These are phyloP conservation scores for Physella acuta DNA, from an alignment of 1,140 invertebrate species.

Conservation along the genomic window DNA sequence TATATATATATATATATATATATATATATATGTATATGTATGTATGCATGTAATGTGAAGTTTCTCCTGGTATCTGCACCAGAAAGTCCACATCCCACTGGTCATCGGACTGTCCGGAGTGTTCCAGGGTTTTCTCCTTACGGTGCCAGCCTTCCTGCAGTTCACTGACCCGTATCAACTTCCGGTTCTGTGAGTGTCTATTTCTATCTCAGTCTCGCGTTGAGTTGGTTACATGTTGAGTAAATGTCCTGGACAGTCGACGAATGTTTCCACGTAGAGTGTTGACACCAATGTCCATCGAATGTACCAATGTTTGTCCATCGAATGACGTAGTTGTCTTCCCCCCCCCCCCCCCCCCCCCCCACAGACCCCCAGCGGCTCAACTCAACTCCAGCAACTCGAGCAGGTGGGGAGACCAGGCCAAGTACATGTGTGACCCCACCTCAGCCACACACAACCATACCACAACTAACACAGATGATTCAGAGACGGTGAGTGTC, in stretches of 20 bases:
- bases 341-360: neutral
- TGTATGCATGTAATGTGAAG: too few relatives aligned
- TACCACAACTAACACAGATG: neutral
- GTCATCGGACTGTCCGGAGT: slow-evolving; percentile 4
- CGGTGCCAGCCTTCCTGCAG: neutral
- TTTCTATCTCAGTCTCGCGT: too few relatives aligned
- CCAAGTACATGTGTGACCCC: neutral
- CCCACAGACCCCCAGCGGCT: neutral
- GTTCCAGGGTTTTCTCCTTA: neutral
- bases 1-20: too few relatives aligned
- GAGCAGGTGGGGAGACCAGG: neutral
- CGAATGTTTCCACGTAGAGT: too few relatives aligned
- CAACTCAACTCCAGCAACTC: neutral
- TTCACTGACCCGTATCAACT: neutral
- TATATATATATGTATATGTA: too few relatives aligned
- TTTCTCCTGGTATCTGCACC: too few relatives aligned
- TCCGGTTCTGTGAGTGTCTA: slow-evolving; percentile 9
- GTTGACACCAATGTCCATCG: too few relatives aligned
- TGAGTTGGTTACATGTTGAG: too few relatives aligned
- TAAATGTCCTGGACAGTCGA: too few relatives aligned
- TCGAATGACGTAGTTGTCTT: too few relatives aligned
- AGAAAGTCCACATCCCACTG: slow-evolving; percentile 12
- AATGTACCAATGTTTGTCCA: too few relatives aligned
- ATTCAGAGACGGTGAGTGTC: neutral
- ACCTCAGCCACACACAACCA: neutral